A percentile compares a stretch with the other conserved stretches of the same genome.
Evolutionary conservation across 2,113 vertebrate genomes (phyloP).

Genomic region (Holacanthus passer): DNA sequence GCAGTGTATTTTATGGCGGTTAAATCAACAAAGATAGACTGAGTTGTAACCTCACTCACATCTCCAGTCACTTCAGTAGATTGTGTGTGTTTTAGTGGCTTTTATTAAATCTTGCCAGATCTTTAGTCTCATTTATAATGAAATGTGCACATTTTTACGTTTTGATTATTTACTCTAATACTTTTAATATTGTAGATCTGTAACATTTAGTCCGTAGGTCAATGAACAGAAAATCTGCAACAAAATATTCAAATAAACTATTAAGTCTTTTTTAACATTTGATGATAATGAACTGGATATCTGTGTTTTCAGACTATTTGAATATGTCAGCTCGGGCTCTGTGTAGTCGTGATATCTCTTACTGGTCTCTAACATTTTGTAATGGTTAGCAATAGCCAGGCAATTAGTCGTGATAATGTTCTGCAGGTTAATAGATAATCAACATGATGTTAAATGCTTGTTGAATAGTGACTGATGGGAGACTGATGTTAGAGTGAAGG

Average conservation of each 20-base stretch:
- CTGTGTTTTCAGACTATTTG: too few species aligned
- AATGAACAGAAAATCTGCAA: background rate
- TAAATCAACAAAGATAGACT: slow-evolving; percentile 56
- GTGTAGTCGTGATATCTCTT: background rate
- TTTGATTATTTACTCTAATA: background rate
- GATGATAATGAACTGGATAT: background rate
- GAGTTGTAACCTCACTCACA: slow-evolving; percentile 54
- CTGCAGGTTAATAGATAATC: too few species aligned
- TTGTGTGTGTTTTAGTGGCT: background rate
- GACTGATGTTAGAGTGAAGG: too few species aligned
- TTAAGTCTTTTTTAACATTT: too few species aligned
- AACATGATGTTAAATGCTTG: too few species aligned
- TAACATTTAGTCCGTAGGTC: background rate
- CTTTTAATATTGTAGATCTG: too few species aligned
- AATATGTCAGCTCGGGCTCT: too few species aligned
- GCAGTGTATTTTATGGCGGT: slow-evolving; percentile 11
- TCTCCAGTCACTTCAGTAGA: background rate
- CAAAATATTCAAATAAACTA: too few species aligned
- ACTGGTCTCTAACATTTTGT: background rate
- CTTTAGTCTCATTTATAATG: background rate
- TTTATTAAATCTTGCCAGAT: too few species aligned
- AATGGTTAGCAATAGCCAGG: background rate
- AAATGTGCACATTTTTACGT: background rate
- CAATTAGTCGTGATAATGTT: too few species aligned
- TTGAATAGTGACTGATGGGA: too few species aligned